Conservation (phyloP, 2,113 vertebrate species). For the Galemys pyrenaicus region DNA sequence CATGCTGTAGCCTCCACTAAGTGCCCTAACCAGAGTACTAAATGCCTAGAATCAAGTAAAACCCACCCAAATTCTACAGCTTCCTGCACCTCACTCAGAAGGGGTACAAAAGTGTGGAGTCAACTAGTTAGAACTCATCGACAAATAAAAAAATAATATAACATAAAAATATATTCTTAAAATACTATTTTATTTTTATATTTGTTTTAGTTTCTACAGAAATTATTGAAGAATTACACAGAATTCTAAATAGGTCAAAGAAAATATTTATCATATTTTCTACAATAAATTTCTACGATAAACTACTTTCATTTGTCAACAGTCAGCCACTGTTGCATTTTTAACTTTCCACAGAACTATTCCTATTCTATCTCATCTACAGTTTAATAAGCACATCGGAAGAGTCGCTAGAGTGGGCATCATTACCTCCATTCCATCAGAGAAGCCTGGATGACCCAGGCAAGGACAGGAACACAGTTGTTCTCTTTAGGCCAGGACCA, state of each 20-base stretch:
- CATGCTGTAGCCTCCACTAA: neutral
- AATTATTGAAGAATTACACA: conserved; percentile 8
- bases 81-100: neutral
- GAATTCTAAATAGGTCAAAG: conserved; percentile 44
- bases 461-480: neutral
- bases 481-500: neutral
- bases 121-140: neutral
- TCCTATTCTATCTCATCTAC: neutral
- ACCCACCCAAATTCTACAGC: neutral
- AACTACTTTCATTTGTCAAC: neutral
- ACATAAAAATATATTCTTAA: too few relatives aligned
- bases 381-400: neutral
- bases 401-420: neutral
- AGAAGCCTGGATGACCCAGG: neutral
- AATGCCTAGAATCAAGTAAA: neutral
- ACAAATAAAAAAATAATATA: neutral
- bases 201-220: conserved; percentile 19
- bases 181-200: neutral
- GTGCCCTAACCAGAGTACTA: neutral
- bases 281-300: neutral
- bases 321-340: neutral
- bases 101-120: neutral
- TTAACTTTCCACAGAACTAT: neutral
- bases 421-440: neutral
- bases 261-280: conserved; percentile 34